Evolutionary conservation across 2,888 invertebrate genomes (phyloP), one percentile per base, ranked within the genome.

Genomic region (Cacoxenus indagator): DNA sequence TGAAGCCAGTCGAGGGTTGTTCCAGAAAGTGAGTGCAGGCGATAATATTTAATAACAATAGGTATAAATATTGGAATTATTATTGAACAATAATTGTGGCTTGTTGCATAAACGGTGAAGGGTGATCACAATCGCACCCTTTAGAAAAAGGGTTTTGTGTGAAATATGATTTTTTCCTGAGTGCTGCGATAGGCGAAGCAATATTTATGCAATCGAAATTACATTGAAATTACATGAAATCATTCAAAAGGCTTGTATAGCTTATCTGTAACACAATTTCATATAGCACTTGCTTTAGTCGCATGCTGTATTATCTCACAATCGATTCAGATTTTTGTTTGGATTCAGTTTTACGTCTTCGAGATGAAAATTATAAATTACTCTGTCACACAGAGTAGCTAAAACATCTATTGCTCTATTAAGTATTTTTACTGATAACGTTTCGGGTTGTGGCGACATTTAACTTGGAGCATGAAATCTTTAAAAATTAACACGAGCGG

Each of bases 1-100:
- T 8, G 4, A 43, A 43, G 54, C 11, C 17, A 14, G 11, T 45
- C n/a, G 14, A 26, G 26, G 24, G 19, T 43, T 26, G 9, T 45
- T 62, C 37, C 59, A 14, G 45, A 43, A 31, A 19, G 61, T 62
- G 22, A 22, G 0, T 3, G 2, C 11, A 24, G 27, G 26, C 76
- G 73, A 76, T 75, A 78, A 82, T 78, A 81, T 84, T 83, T 84
- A 82, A 80, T 78, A 84, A 76, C 75, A 80, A 84, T 83, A 81
- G 76, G 72, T 77, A 81, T 80, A 80, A 84, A 83, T 81, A 84
- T 81, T 82, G 74, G 75, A 75, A 78, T 78, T 76, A 77, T 84
- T 78, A 83, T 83, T 79, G 78, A 76, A 73, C 67, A 74, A 72
- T 80, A 75, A 80, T 75, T 62, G 62, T 57, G 57, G 31, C 48